These are phyloP conservation scores for Heliothis virescens DNA, from an alignment of 1,140 invertebrate species.

Conservation along the genomic window DNA sequence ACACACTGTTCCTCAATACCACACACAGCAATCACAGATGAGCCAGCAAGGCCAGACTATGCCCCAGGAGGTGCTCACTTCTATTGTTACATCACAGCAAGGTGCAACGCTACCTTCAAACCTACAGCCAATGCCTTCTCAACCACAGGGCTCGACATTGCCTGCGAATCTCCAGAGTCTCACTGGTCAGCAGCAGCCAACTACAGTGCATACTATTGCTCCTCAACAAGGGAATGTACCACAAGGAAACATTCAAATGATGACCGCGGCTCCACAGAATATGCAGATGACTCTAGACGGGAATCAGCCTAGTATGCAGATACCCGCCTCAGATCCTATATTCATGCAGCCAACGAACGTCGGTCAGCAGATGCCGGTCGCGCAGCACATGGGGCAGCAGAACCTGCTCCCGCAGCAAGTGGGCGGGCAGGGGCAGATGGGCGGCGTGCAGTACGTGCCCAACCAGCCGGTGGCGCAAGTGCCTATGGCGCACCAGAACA, in stretches of 20 bases:
- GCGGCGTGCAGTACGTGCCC: conserved; percentile 81
- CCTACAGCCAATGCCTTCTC: conserved; percentile 81
- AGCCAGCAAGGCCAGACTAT: conserved; percentile 84
- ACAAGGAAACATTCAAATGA: conserved; percentile 87
- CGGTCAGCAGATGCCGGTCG: conserved; percentile 80
- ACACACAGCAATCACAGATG: conserved; percentile 83
- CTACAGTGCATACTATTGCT: conserved; percentile 79
- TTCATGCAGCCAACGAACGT: conserved; percentile 83
- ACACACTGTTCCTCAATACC: conserved; percentile 83
- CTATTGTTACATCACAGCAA: conserved; percentile 85
- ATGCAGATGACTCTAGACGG: conserved; percentile 86
- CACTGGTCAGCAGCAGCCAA: conserved; percentile 81
- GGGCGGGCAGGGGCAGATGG: conserved; percentile 76
- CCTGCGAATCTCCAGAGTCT: conserved; percentile 87
- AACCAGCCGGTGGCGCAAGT: conserved; percentile 81
- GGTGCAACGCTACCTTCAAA: conserved; percentile 82
- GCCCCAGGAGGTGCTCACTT: conserved; percentile 85
- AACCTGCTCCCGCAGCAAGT: conserved; percentile 81
- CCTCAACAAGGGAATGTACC: conserved; percentile 87
- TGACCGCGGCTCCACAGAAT: conserved; percentile 86
- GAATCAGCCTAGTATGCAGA: conserved; percentile 85
- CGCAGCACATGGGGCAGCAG: conserved; percentile 80
- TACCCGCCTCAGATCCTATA: conserved; percentile 84
- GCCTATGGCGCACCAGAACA: conserved; percentile 81
- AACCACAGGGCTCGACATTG: conserved; percentile 87